phyloP scores from a whole-genome alignment of 2,113 vertebrate genomes.

The Regulus satrapa region DNA sequence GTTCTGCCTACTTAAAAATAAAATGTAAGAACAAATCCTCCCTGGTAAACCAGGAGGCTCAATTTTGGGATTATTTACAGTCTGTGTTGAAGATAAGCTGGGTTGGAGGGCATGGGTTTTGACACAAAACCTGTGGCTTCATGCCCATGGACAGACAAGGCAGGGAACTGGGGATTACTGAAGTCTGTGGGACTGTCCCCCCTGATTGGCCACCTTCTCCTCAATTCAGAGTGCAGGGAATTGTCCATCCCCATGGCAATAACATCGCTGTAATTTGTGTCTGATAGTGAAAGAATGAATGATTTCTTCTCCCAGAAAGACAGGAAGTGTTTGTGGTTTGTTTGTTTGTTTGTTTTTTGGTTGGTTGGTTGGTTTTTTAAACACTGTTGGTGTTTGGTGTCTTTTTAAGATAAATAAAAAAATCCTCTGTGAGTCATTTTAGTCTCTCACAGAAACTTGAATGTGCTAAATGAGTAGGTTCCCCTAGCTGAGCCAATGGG shows the following conservation, averaged over 20 bases:
- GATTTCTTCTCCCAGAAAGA: not conserved
- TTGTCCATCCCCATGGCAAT: not conserved
- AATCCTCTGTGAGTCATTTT: slow-evolving; percentile 17
- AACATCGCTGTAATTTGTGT: not conserved
- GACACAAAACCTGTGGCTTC: not conserved
- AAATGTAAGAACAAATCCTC: not conserved
- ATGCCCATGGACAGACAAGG: not conserved
- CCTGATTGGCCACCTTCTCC: not conserved
- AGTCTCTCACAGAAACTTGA: slow-evolving; percentile 36
- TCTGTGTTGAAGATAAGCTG: not conserved
- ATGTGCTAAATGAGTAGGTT: slow-evolving; percentile 25
- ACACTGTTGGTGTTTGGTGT: not conserved
- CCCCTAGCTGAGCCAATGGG: slow-evolving; percentile 58
- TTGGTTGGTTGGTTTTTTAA: too few species aligned
- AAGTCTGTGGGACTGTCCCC: not conserved
- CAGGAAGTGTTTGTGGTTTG: not conserved
- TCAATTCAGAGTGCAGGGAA: fast-evolving
- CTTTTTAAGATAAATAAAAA: not conserved
- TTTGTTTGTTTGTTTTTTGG: not conserved
- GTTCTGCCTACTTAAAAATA: not conserved
- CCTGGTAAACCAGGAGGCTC: not conserved
- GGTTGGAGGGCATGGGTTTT: not conserved
- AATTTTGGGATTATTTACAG: not conserved
- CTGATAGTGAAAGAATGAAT: not conserved
- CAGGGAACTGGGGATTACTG: not conserved